Evolutionary conservation across 2,113 vertebrate genomes (phyloP), one percentile per base, ranked within the genome.

Genomic region (Ovis canadensis): DNA sequence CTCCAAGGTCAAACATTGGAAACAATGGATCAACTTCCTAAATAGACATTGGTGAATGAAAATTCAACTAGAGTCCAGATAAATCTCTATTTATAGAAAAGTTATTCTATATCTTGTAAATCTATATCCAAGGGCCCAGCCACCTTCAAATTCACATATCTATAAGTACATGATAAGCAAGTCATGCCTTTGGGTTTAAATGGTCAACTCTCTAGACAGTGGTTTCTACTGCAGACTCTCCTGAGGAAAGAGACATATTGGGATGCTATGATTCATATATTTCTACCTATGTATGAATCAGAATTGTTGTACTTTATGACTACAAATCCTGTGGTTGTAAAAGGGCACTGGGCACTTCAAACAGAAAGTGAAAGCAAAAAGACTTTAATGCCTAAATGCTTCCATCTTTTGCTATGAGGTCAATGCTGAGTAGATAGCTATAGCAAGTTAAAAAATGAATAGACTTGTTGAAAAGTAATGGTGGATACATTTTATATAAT

Each of bases 21-120:
- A 50, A 64, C 33, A 78, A 5, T n/a, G 5, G 19, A 71, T 55
- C 25, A 92, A 62, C 4, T 77, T 11, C 7, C 21, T 84, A 88
- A 91, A 15, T 48, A 7, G 29, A 84, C 86, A 59, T 4, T 40
- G 45, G 14, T 89, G 19, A 91, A 33, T 78, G 4, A 85, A 97
- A 95, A 82, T 50, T 54, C 64, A 94, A 3, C 43, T 19, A 19
- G 13, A 67, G 21, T 57, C 27, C 40, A 87, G 27, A 62, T 86
- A 57, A 71, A 48, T 80, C 29, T 87, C 55, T 74, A 5, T 11
- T 92, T 25, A 94, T 43, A 74, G 55, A 62, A 88, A 84, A 90
- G 29, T 78, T n/a, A 82, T 74, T 93, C 19, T 64, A 3, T 55
- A 67, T 1, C 13, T 91, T 91, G 27, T 16, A 74, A 90, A 90